Base-by-base conservation (phyloP, 2,888 invertebrate species). In the Yponomeuta sedellus region DNA sequence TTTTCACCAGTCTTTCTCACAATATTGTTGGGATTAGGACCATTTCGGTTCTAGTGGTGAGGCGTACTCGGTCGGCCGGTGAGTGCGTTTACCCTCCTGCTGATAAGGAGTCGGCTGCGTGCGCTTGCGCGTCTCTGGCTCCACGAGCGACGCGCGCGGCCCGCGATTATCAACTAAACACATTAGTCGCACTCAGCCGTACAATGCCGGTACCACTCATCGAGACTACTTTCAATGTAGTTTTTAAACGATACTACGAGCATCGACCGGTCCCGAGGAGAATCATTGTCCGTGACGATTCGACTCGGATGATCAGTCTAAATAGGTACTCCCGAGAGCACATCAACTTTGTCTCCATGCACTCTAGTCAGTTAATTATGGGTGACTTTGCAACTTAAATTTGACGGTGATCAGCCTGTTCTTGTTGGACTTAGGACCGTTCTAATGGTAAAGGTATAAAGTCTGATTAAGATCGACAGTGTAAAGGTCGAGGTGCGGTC, bases 161-260 rank as follows among this genome's bases (percentile, higher is more conserved):
- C 71, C 77, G 72, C 81, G 80, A 77, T 85, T 88, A 88, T 88
- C 88, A 88, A 89, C 89, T 88, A 87, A n/a, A 79, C 83, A 82
- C 80, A 83, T 80, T 82, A 82, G 81, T 83, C 85, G 81, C 79
- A 81, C 81, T 80, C 82, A 52, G 44, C 12, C 44, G 80, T 78
- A 76, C 70, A 74, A 78, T 59, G 20, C 59, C 59, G 20, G 25
- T 11, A 59, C 59, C 59, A 59, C 59, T 59, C 59, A 76, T 70
- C 74, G 68, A 71, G 75, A 73, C 73, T 73, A 75, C 72, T 81
- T 77, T 80, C 44, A 52, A 52, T 52, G 44, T 52, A 52, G 16
- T 52, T 52, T 52, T 52, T 52, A 52, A 16, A 16, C 44, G 44
- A 52, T 52, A 52, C 16, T 16, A 52, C 16, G 44, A 52, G 44